A percentile compares a stretch with the other conserved stretches of the same genome.
These are phyloP conservation scores for Perodicticus potto DNA, from an alignment of 2,797 vertebrate genomes.

Conservation along the genomic window DNA sequence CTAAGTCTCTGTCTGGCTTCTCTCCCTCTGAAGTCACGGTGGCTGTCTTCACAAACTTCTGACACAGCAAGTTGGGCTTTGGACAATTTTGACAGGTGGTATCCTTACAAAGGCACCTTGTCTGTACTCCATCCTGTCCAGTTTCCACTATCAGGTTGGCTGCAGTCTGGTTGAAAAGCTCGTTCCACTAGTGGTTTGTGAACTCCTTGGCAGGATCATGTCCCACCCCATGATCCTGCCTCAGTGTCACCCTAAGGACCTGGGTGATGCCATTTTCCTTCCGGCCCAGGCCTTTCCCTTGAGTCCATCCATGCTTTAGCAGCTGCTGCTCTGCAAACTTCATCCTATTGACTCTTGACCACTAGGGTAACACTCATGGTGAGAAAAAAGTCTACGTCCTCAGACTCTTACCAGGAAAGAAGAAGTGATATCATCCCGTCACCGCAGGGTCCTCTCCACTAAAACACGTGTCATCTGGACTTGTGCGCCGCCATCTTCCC, in stretches of 20 bases:
- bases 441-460: no score
- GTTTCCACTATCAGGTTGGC: slow-evolving; percentile 92
- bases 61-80: slow-evolving; percentile 93
- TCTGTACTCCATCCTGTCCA: slow-evolving; percentile 89
- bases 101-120: slow-evolving; percentile 86
- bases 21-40: slow-evolving; percentile 91
- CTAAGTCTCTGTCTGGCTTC: slow-evolving; percentile 81
- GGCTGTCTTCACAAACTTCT: slow-evolving; percentile 94
- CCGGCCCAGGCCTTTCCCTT: slow-evolving; percentile 93
- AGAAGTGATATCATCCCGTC: neutral
- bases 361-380: slow-evolving; percentile 75
- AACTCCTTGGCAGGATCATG: slow-evolving; percentile 94
- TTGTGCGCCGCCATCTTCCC: no score
- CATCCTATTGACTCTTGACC: slow-evolving; percentile 78
- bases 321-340: slow-evolving; percentile 86
- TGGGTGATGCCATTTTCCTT: slow-evolving; percentile 92
- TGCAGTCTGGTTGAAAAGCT: slow-evolving; percentile 95
- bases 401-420: slow-evolving; percentile 25
- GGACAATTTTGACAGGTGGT: slow-evolving; percentile 85
- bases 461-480: no score
- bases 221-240: slow-evolving; percentile 94
- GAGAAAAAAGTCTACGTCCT: neutral
- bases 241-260: slow-evolving; percentile 94
- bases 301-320: slow-evolving; percentile 84
- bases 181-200: slow-evolving; percentile 97